Evolutionary conservation across 2,888 invertebrate species (phyloP).

Genomic region (Pollenia labialis): DNA sequence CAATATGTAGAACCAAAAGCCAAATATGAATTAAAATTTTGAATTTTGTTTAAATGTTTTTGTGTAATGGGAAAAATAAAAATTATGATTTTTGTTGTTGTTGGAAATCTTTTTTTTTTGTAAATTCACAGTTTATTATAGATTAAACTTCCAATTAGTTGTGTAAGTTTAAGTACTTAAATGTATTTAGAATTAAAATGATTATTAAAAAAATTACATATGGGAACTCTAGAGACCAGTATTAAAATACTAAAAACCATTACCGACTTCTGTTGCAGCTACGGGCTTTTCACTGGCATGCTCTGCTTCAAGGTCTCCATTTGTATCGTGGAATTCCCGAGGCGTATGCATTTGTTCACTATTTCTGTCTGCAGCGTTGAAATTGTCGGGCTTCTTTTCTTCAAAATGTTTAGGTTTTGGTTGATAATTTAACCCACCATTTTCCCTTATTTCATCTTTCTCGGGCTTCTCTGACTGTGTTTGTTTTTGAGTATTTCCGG

Average conservation of each 20-base stretch:
- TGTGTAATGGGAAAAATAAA: not conserved
- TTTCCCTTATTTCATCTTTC: slow-evolving; percentile 51
- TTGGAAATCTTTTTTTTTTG: not conserved
- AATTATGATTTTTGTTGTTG: slow-evolving; percentile 15
- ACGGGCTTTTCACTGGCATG: not conserved
- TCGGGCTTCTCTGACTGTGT: not conserved
- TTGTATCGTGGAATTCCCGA: slow-evolving; percentile 19
- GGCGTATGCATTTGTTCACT: slow-evolving; percentile 58
- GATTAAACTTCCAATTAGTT: not conserved
- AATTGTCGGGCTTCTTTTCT: slow-evolving; percentile 60
- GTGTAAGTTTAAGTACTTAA: slow-evolving; percentile 12
- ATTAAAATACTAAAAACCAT: slow-evolving; percentile 78
- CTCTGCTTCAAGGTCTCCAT: slow-evolving; percentile 45
- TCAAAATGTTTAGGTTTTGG: slow-evolving; percentile 66
- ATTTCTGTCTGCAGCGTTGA: slow-evolving; percentile 55
- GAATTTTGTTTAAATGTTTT: slow-evolving; percentile 67
- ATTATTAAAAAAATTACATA: not conserved
- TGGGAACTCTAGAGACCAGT: not conserved
- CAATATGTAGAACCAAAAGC: slow-evolving; percentile 64
- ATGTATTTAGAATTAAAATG: slow-evolving; percentile 4
- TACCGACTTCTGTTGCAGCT: slow-evolving; percentile 76
- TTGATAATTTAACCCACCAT: slow-evolving; percentile 55
- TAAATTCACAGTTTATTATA: slow-evolving; percentile 48
- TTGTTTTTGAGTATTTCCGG: not conserved
- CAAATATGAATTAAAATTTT: slow-evolving; percentile 63